These are phyloP conservation scores for Nasonia oneida DNA, from an alignment of 2,888 invertebrate genomes.

Conservation along the genomic window DNA sequence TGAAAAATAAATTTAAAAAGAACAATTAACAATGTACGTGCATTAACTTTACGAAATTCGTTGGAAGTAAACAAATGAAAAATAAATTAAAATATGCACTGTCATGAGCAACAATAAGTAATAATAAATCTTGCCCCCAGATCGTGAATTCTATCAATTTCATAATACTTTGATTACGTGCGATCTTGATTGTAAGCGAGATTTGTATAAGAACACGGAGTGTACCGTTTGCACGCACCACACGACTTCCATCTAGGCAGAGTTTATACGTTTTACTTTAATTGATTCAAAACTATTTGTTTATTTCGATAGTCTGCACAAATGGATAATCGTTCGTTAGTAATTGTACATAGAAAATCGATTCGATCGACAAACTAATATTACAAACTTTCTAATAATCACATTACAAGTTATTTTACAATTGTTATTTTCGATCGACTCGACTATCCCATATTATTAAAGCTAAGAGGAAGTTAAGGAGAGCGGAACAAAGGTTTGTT, in stretches of 20 bases:
- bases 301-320: slow-evolving; percentile 17
- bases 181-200: slow-evolving; percentile 35
- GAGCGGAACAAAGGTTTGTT: slow-evolving; percentile 37
- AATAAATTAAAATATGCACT: not conserved
- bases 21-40: slow-evolving; percentile 34
- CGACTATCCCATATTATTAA: slow-evolving; percentile 48
- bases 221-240: slow-evolving; percentile 31
- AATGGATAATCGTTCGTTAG: slow-evolving; percentile 52
- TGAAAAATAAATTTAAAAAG: slow-evolving; percentile 19
- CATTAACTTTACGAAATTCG: slow-evolving; percentile 44
- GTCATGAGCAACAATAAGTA: not conserved
- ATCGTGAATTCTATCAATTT: slow-evolving; percentile 33
- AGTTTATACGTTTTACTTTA: not conserved
- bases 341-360: slow-evolving; percentile 56
- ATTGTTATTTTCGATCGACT: slow-evolving; percentile 52
- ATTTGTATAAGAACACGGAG: slow-evolving; percentile 14
- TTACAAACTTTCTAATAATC: not conserved
- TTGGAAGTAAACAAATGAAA: slow-evolving; percentile 14
- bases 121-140: slow-evolving; percentile 47
- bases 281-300: not conserved
- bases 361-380: slow-evolving; percentile 45
- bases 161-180: slow-evolving; percentile 13
- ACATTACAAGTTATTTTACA: not conserved
- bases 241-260: slow-evolving; percentile 44
- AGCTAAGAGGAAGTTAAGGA: slow-evolving; percentile 46